Evolutionary conservation across 2,888 invertebrate species (phyloP).

Genomic region (Oligia latruncula): DNA sequence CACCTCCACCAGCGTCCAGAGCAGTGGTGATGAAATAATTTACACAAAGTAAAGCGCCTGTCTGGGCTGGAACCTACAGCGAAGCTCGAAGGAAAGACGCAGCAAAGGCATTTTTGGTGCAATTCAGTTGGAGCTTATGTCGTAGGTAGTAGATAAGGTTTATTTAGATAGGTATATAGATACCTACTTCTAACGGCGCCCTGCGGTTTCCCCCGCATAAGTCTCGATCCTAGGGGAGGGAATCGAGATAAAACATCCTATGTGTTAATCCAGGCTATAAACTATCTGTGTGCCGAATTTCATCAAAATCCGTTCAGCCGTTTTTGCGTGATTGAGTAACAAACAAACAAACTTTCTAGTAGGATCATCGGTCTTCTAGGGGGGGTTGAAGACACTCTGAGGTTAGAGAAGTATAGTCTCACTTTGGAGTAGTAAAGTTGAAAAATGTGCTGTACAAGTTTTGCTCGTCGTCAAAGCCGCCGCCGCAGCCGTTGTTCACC

Average conservation of each 20-base stretch:
- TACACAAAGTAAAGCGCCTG: no score
- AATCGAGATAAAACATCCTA: not conserved
- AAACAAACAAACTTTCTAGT: not conserved
- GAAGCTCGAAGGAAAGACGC: not conserved
- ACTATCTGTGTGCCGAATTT: not conserved
- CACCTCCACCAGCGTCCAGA: no score
- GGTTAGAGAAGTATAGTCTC: conserved; percentile 19
- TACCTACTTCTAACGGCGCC: not conserved
- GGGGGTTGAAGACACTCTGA: not conserved
- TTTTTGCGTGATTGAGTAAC: not conserved
- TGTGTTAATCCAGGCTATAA: not conserved
- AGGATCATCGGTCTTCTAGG: not conserved
- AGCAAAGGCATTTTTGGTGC: not conserved
- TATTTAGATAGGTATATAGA: not conserved
- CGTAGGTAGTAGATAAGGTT: not conserved
- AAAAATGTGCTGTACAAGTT: conserved; percentile 72
- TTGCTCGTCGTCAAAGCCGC: conserved; percentile 65
- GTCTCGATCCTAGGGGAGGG: not conserved
- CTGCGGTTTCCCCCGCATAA: not conserved
- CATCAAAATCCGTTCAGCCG: not conserved
- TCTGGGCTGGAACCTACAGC: no score
- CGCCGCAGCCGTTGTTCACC: conserved; percentile 72
- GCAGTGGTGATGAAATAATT: no score
- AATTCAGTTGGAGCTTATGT: no score
- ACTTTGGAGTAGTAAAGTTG: conserved; percentile 74